These are phyloP conservation scores for Amblyjoppa proteus DNA, from an alignment of 2,888 invertebrate species.

Conservation along the genomic window DNA sequence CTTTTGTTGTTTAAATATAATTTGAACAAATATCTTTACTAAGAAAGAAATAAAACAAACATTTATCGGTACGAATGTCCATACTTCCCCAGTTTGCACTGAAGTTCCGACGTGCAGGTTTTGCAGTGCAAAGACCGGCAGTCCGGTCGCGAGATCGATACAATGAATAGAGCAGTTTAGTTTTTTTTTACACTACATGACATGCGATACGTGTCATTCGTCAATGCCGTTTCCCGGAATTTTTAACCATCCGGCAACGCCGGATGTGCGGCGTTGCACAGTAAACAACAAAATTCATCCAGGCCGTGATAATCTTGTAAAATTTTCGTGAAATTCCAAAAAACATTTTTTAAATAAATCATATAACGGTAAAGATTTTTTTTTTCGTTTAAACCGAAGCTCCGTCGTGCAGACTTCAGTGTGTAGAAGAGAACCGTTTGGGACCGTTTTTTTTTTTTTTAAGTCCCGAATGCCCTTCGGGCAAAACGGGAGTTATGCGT, in stretches of 20 bases:
- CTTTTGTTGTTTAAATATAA: background rate
- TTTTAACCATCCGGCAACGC: background rate
- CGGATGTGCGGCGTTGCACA: too few relatives aligned
- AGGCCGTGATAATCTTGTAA: too few relatives aligned
- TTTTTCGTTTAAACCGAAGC: too few relatives aligned
- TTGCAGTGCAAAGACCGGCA: slow-evolving; percentile 7
- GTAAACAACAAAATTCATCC: too few relatives aligned
- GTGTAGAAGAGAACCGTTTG: background rate
- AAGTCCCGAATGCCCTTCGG: too few relatives aligned
- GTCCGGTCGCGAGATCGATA: slow-evolving; percentile 21
- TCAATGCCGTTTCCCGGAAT: background rate
- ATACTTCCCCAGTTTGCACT: too few relatives aligned
- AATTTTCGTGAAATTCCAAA: too few relatives aligned
- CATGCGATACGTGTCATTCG: slow-evolving; percentile 1
- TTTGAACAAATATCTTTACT: background rate
- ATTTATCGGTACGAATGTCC: background rate
- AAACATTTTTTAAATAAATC: too few relatives aligned
- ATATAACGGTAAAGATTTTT: too few relatives aligned
- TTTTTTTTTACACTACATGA: background rate
- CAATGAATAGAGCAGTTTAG: background rate
- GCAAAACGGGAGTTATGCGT: too few relatives aligned
- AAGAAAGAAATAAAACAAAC: too few relatives aligned
- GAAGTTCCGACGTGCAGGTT: slow-evolving; percentile 22
- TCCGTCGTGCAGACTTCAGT: background rate
- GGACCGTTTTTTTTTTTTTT: too few relatives aligned